These are phyloP conservation scores for Ctena decussata DNA, from an alignment of 2,888 invertebrate species.

Conservation along the genomic window DNA sequence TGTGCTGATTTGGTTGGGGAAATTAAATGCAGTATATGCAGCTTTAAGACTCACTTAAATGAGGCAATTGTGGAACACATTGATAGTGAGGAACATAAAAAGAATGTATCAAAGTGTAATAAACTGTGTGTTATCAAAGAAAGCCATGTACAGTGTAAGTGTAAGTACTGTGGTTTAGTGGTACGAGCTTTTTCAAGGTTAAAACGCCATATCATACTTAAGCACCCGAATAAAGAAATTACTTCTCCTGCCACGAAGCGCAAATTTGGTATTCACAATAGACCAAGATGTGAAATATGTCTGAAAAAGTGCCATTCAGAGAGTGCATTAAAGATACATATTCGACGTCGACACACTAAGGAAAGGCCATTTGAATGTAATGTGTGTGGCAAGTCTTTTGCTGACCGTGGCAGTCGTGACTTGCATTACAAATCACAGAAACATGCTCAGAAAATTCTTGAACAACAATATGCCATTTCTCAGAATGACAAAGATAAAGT, in stretches of 20 bases:
- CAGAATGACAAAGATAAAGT: background rate
- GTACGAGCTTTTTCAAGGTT: constrained; percentile 78
- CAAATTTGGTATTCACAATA: constrained; percentile 54
- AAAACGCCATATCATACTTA: constrained; percentile 73
- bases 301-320: constrained; percentile 51
- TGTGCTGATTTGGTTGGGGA: constrained; percentile 78
- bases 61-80: constrained; percentile 79
- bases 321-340: constrained; percentile 60
- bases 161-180: constrained; percentile 79
- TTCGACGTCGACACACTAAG: constrained; percentile 20
- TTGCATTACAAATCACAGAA: constrained; percentile 7
- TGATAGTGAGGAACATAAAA: constrained; percentile 68
- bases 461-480: background rate
- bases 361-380: constrained; percentile 42
- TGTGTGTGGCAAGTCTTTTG: constrained; percentile 36
- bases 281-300: constrained; percentile 72
- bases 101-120: constrained; percentile 53
- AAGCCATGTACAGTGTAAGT: constrained; percentile 76
- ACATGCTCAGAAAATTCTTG: constrained; percentile 22
- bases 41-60: constrained; percentile 70
- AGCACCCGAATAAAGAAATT: constrained; percentile 71
- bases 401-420: constrained; percentile 1
- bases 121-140: constrained; percentile 82
- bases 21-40: constrained; percentile 82
- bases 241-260: constrained; percentile 54